Base-by-base conservation (phyloP, 23 tunicate genomes). In the Ascidia mentula region DNA sequence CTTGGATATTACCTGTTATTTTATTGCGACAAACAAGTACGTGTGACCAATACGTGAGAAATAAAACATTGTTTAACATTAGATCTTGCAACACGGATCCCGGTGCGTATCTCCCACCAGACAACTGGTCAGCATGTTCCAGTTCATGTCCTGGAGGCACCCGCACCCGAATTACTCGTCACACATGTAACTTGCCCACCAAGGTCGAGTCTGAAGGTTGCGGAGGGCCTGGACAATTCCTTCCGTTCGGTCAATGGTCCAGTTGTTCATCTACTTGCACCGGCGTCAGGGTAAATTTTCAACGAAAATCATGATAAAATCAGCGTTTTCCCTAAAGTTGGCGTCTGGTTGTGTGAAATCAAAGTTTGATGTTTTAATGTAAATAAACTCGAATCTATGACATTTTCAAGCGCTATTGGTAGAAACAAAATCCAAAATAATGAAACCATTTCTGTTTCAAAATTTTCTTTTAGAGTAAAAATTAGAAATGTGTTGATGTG, bases 91-190 rank as follows among this genome's bases (percentile, higher is more conserved):
- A 89, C 79, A 95, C 91, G 34, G 84, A 86, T 31, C 88, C 89
- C 0, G 99, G 96, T 1, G 38, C n/a, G 1, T 95, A 71, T 75
- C 0, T 31, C 0, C 76, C 45, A 8, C 81, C 83, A 1, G 73
- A 86, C 7, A 77, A 40, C 12, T 96, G 99, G 99, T 79, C 89
- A 5, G 32, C 90, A 31, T 96, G 99, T 72, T 91, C 99, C 0
- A 71, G 72, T 15, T 87, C 99, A 31, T 96, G 99, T 81, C 75
- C 88, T 0, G 99, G 96, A 0, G 99, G 99, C 8, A 18, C 37
- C 37, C 86, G 80, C 59, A 65, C 79, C 40, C 74, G 99, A 65
- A n/a, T 40, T 12, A 69, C 73, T 18, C 46, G 45, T 0, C 97
- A 96, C 77, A 82, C 82, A 22, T 96, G 99, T 69, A 87, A 88